A percentile compares a stretch with the other conserved stretches of the same genome.
Conservation (phyloP, 1,140 invertebrate species). For the Carcinoscorpius rotundicauda region DNA sequence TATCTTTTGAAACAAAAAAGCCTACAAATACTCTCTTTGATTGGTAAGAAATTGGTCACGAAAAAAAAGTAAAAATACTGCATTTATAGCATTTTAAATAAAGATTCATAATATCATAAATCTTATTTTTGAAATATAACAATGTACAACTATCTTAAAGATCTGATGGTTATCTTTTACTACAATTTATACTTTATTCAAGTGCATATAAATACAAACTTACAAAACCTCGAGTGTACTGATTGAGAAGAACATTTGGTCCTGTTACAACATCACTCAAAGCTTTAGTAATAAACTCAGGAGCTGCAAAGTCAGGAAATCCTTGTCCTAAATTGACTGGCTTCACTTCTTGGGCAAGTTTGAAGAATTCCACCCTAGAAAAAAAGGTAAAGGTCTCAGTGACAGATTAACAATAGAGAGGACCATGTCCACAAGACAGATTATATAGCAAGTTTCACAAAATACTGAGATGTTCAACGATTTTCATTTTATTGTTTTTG, state of each 20-base stretch:
- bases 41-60: too few species aligned
- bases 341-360: slow-evolving; percentile 71
- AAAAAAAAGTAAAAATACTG: too few species aligned
- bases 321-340: slow-evolving; percentile 95
- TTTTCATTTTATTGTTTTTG: neutral
- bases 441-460: slow-evolving; percentile 1
- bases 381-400: neutral
- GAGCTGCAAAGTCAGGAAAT: slow-evolving; percentile 87
- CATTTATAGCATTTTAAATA: too few species aligned
- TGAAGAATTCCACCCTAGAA: slow-evolving; percentile 87
- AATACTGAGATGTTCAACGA: neutral
- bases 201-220: slow-evolving; percentile 23
- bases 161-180: slow-evolving; percentile 14
- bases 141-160: too few species aligned
- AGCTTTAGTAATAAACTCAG: slow-evolving; percentile 66
- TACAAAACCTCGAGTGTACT: slow-evolving; percentile 58
- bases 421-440: neutral
- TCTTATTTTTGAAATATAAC: too few species aligned
- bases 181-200: slow-evolving; percentile 9
- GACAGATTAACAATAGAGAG: neutral
- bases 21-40: too few species aligned
- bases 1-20: too few species aligned
- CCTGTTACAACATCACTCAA: slow-evolving; percentile 51
- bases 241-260: slow-evolving; percentile 66
- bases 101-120: too few species aligned